Percentiles rank a stretch among this genome's conserved stretches.
These are phyloP conservation scores for Adelphocoris suturalis DNA, from an alignment of 2,888 invertebrate genomes.

Conservation along the genomic window DNA sequence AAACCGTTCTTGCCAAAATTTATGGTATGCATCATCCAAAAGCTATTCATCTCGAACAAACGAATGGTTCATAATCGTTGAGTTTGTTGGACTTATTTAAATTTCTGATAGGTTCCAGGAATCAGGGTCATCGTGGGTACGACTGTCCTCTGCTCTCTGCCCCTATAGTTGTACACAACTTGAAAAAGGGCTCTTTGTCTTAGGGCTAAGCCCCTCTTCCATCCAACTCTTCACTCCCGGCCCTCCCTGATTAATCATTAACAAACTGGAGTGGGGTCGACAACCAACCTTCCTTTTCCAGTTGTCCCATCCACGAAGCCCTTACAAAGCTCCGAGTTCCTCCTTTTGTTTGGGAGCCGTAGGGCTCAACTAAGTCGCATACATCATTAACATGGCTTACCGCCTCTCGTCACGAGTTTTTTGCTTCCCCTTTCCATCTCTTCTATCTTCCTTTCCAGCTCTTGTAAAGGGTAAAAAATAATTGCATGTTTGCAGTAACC, in stretches of 20 bases:
- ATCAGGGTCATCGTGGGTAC: neutral
- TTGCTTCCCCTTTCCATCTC: neutral
- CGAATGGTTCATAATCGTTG: too few species aligned
- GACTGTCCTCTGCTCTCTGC: neutral
- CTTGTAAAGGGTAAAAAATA: conserved; percentile 58
- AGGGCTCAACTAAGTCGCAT: conserved; percentile 69
- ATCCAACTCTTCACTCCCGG: neutral
- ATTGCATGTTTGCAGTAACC: conserved; percentile 62
- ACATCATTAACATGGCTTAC: conserved; percentile 70
- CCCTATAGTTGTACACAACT: neutral
- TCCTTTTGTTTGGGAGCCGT: conserved; percentile 44
- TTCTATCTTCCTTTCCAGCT: neutral
- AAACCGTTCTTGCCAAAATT: too few species aligned
- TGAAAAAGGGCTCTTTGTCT: conserved; percentile 8
- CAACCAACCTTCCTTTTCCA: neutral
- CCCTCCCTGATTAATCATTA: conserved; percentile 68
- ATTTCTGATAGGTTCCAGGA: neutral
- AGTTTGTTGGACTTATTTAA: too few species aligned
- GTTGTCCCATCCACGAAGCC: conserved; percentile 11
- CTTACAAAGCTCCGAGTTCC: conserved; percentile 26
- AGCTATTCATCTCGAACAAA: too few species aligned
- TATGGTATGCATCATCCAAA: too few species aligned
- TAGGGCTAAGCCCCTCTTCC: conserved; percentile 8
- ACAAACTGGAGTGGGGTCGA: conserved; percentile 46
- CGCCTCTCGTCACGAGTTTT: conserved; percentile 56